A percentile compares a stretch with the other conserved stretches of the same genome.
phyloP scores from a whole-genome alignment of 2,797 vertebrate genomes.

The Paramormyrops hopkinsi region DNA sequence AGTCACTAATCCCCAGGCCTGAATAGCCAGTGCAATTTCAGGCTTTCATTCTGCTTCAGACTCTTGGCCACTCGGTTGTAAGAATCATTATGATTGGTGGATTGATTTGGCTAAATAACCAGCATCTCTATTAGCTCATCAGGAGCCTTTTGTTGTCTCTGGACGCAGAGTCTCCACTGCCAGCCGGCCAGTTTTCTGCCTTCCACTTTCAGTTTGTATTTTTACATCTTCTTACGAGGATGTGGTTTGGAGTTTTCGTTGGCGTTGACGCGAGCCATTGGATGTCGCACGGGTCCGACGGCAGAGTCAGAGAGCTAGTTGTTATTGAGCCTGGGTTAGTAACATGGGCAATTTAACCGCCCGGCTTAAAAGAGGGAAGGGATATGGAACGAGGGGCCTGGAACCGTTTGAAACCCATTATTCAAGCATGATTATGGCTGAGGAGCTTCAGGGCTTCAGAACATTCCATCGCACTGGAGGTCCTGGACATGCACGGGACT shows the following conservation, averaged over 20 bases:
- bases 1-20: not conserved
- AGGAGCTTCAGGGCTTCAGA: not conserved
- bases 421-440: constrained; percentile 9
- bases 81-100: not conserved
- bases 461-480: constrained; percentile 13
- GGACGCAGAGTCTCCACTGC: not conserved
- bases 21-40: not conserved
- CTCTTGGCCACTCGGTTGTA: not conserved
- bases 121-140: not conserved
- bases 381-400: constrained; percentile 9
- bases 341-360: not conserved
- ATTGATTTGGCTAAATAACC: not conserved
- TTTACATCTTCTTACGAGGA: not conserved
- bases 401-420: not conserved
- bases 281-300: not conserved
- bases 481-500: constrained; percentile 6
- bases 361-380: constrained; percentile 4
- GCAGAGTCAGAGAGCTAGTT: not conserved
- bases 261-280: not conserved
- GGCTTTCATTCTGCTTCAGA: not conserved
- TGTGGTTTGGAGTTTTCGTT: not conserved
- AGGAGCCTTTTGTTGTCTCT: not conserved
- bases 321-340: not conserved
- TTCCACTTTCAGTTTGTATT: not conserved
- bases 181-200: not conserved